These are phyloP conservation scores for Papilio polyxenes DNA, from an alignment of 1,140 invertebrate species.

Conservation along the genomic window DNA sequence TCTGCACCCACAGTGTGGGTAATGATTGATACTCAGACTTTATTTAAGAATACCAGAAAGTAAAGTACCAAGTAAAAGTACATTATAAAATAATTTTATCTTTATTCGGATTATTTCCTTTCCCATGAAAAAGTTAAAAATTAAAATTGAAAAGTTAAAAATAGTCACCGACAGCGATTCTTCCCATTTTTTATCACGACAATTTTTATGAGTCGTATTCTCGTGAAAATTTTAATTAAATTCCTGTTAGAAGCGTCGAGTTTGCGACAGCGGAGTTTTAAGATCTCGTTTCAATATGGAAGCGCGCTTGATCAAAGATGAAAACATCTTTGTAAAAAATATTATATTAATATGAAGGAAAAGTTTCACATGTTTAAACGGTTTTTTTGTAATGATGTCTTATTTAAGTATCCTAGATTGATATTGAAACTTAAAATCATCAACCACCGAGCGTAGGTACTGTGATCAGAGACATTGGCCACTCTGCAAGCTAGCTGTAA, in stretches of 20 bases:
- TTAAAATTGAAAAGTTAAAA: slow-evolving; percentile 16
- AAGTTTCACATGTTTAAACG: neutral
- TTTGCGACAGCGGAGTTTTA: slow-evolving; percentile 11
- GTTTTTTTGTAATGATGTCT: neutral
- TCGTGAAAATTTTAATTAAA: slow-evolving; percentile 32
- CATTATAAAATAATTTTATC: neutral
- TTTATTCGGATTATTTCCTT: neutral
- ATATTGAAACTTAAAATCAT: too few species aligned
- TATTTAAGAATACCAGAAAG: too few species aligned
- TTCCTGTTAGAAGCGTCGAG: slow-evolving; percentile 27
- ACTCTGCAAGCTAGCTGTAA: too few species aligned
- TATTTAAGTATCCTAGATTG: too few species aligned
- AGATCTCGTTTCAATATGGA: slow-evolving; percentile 12
- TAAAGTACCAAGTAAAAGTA: neutral
- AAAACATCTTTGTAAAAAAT: neutral
- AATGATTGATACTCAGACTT: too few species aligned
- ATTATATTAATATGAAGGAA: neutral
- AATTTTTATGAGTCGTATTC: slow-evolving; percentile 27
- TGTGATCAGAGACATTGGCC: too few species aligned
- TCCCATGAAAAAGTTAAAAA: neutral
- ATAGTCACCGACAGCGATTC: slow-evolving; percentile 6
- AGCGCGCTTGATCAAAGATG: neutral
- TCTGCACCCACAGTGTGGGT: too few species aligned
- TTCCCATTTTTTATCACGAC: slow-evolving; percentile 28
- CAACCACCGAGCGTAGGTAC: too few species aligned